Evolutionary conservation across 1,140 invertebrate genomes (phyloP), one percentile per base, ranked within the genome.

Genomic region (Anadara kagoshimensis): DNA sequence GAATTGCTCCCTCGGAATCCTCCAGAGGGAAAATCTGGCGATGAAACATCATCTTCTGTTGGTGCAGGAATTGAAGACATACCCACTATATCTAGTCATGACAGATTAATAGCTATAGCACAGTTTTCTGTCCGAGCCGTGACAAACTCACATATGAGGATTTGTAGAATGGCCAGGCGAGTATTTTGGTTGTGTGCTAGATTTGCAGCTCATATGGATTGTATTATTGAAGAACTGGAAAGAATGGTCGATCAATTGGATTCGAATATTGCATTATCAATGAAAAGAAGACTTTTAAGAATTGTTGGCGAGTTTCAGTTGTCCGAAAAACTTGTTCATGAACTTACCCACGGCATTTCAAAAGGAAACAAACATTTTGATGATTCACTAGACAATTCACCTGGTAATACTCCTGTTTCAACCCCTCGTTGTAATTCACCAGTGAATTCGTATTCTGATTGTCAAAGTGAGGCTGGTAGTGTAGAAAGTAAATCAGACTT

Each of bases 101-200:
- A 78, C 11, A 68, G 79, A 57, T 74, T 86, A 16, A 66, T 85
- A 43, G 67, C 84, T 12, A 85, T 90, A 36, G 85, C 89, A 5
- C 81, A 85, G 63, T 90, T 90, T 82, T 78, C 85, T 14, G 82
- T 88, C 12, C 86, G 86, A 72, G 86, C 84, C 4, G 82, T 90
- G 20, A 83, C 85, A 58, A 86, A 88, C 75, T 77, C 83, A 56
- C 90, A 91, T 76, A 83, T 85, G 36, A 85, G 87, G 58, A 88
- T 91, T 10, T 81, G 82, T 54, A 83, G 89, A 65, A 85, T 90
- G 71, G 88, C 90, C 0, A 82, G 88, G 22, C 76, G 87, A 5
- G 85, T 90, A 1, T 90, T 90, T 69, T 80, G 90, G 16, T 67
- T 88, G 16, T 83, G 85, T 7, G 86, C 87, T 10, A 84, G 84